Percentiles rank a stretch among this genome's conserved stretches.
These are phyloP conservation scores for Lottia scabra DNA, from an alignment of 2,888 invertebrate genomes.

Conservation along the genomic window DNA sequence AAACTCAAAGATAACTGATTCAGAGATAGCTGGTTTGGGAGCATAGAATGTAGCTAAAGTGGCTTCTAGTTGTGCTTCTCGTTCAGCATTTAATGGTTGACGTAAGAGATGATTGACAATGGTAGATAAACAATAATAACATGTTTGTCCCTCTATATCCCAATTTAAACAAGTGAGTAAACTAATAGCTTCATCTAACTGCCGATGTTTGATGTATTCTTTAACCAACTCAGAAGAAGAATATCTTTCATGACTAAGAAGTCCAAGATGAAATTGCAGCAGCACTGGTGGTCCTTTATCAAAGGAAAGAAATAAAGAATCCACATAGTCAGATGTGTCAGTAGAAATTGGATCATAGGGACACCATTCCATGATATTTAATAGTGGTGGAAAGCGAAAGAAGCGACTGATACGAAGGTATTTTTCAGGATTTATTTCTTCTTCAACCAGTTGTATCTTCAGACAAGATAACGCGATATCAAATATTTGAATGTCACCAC, in stretches of 20 bases:
- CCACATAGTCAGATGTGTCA: constrained; percentile 56
- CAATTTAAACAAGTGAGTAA: constrained; percentile 80
- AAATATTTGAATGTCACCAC: constrained; percentile 79
- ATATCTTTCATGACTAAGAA: constrained; percentile 69
- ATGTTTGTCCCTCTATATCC: constrained; percentile 81
- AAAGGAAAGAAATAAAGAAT: constrained; percentile 56
- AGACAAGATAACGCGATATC: constrained; percentile 80
- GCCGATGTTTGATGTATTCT: constrained; percentile 76
- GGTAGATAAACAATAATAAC: constrained; percentile 81
- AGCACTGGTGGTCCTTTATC: constrained; percentile 65
- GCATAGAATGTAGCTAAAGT: constrained; percentile 86
- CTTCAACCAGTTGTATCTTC: constrained; percentile 77
- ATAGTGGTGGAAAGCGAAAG: constrained; percentile 73
- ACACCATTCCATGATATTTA: constrained; percentile 75
- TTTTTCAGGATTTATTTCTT: constrained; percentile 73
- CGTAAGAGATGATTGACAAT: constrained; percentile 79
- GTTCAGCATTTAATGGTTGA: constrained; percentile 73
- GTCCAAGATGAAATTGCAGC: constrained; percentile 63
- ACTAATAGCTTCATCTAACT: constrained; percentile 79
- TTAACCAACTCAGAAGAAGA: constrained; percentile 75
- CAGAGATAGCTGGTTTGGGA: constrained; percentile 77
- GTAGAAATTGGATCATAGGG: constrained; percentile 71
- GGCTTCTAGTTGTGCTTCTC: constrained; percentile 79
- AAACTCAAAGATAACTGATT: constrained; percentile 79
- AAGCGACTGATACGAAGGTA: constrained; percentile 78